These are phyloP conservation scores for Calameuta pallipes DNA, from an alignment of 2,888 invertebrate genomes.

Conservation along the genomic window DNA sequence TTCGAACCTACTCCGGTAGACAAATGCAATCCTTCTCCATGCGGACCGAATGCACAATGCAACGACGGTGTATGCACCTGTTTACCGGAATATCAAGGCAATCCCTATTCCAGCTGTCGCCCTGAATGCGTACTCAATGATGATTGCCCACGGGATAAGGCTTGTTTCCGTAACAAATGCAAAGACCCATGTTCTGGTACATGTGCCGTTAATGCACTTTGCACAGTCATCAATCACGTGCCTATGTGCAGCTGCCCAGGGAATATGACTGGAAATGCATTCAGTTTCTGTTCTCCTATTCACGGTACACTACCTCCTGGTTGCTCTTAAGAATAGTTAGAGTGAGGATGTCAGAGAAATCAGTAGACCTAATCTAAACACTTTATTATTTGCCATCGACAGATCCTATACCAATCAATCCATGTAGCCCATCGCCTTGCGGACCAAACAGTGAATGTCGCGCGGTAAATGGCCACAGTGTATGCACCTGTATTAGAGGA, in stretches of 20 bases:
- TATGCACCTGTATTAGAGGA: constrained; percentile 75
- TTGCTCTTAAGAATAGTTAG: constrained; percentile 23
- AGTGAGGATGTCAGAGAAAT: constrained; percentile 15
- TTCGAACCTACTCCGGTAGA: constrained; percentile 46
- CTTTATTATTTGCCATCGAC: constrained; percentile 2
- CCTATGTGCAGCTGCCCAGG: constrained; percentile 65
- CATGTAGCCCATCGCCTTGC: constrained; percentile 73
- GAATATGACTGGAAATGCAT: constrained; percentile 79
- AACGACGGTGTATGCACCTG: constrained; percentile 57
- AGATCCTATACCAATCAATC: constrained; percentile 67
- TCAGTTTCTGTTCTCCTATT: constrained; percentile 44
- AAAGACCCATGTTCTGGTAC: constrained; percentile 80
- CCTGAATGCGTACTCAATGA: constrained; percentile 81
- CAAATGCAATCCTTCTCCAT: constrained; percentile 57
- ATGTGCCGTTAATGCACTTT: constrained; percentile 76
- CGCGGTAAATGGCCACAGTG: constrained; percentile 72
- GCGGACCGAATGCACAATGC: constrained; percentile 58
- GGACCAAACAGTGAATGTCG: constrained; percentile 78
- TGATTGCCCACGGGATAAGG: constrained; percentile 78
- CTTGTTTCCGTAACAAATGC: constrained; percentile 82
- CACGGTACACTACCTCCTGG: constrained; percentile 4
- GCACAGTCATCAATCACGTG: constrained; percentile 53
- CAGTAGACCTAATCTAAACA: constrained; percentile 5
- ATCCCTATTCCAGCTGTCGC: constrained; percentile 75
- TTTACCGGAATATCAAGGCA: constrained; percentile 60